phyloP scores from a whole-genome alignment of 2,113 vertebrate species.

The Zosterops japonicus region DNA sequence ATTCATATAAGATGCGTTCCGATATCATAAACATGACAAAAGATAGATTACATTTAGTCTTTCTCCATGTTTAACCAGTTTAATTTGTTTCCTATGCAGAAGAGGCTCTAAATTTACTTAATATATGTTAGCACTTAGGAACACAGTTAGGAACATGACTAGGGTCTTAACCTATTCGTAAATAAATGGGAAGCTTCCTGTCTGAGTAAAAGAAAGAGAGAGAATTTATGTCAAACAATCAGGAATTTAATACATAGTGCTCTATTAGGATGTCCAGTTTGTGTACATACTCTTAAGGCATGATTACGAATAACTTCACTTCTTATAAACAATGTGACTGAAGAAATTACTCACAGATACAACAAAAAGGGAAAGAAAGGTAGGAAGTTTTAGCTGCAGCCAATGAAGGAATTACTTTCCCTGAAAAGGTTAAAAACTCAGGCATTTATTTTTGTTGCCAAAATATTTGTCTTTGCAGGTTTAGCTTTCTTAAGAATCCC shows the following conservation, averaged over 20 bases:
- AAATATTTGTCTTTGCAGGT: slow-evolving; percentile 84
- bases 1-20: slow-evolving; percentile 82
- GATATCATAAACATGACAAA: slow-evolving; percentile 88
- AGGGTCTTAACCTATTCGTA: slow-evolving; percentile 86
- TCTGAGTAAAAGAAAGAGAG: slow-evolving; percentile 87
- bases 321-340: slow-evolving; percentile 91
- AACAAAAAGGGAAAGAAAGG: slow-evolving; percentile 86
- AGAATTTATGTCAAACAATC: slow-evolving; percentile 97
- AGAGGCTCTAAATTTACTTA: slow-evolving; percentile 93
- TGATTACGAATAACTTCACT: slow-evolving; percentile 92
- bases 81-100: slow-evolving; percentile 88
- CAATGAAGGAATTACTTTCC: slow-evolving; percentile 81
- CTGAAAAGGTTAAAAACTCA: slow-evolving; percentile 85
- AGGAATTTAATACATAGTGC: slow-evolving; percentile 92
- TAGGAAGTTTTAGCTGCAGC: slow-evolving; percentile 81
- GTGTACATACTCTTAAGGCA: slow-evolving; percentile 92
- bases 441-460: slow-evolving; percentile 81
- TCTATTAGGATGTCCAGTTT: slow-evolving; percentile 90
- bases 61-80: slow-evolving; percentile 87
- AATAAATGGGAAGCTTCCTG: slow-evolving; percentile 94
- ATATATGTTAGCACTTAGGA: slow-evolving; percentile 94
- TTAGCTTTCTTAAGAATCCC: slow-evolving; percentile 77
- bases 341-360: slow-evolving; percentile 89
- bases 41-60: slow-evolving; percentile 87
- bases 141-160: slow-evolving; percentile 84